phyloP scores from a whole-genome alignment of 1,140 invertebrate genomes.

The Drosophila nebulosa region DNA sequence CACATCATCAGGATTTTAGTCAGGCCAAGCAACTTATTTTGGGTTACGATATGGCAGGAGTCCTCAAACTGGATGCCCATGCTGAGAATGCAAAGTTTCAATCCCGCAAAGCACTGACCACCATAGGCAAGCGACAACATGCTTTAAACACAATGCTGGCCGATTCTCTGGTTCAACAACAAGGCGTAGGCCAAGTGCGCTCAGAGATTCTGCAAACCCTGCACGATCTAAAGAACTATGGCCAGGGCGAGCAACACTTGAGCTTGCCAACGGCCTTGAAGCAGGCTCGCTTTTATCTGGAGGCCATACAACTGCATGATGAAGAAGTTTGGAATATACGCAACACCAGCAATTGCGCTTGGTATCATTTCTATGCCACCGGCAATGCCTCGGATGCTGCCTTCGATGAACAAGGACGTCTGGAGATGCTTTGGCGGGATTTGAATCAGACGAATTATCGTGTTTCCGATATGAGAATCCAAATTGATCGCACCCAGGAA shows the following conservation, averaged over 20 bases:
- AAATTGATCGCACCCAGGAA: slow-evolving; percentile 78
- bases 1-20: slow-evolving; percentile 80
- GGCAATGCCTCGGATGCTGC: slow-evolving; percentile 72
- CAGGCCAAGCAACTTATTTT: slow-evolving; percentile 55
- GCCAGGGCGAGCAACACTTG: slow-evolving; percentile 62
- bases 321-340: slow-evolving; percentile 58
- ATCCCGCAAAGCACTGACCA: slow-evolving; percentile 57
- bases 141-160: slow-evolving; percentile 46
- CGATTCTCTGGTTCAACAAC: slow-evolving; percentile 37
- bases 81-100: slow-evolving; percentile 72
- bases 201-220: slow-evolving; percentile 55
- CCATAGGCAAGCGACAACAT: slow-evolving; percentile 49
- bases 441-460: slow-evolving; percentile 68
- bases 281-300: slow-evolving; percentile 68
- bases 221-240: slow-evolving; percentile 58
- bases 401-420: slow-evolving; percentile 73
- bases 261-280: slow-evolving; percentile 70
- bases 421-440: slow-evolving; percentile 73
- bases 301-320: slow-evolving; percentile 63
- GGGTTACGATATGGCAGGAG: slow-evolving; percentile 53
- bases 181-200: slow-evolving; percentile 31
- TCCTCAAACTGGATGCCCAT: slow-evolving; percentile 68
- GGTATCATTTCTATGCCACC: slow-evolving; percentile 61
- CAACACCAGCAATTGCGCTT: slow-evolving; percentile 61
- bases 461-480: slow-evolving; percentile 66